Evolutionary conservation across 2,113 vertebrate species (phyloP).

Genomic region (Coracopsis vasa): DNA sequence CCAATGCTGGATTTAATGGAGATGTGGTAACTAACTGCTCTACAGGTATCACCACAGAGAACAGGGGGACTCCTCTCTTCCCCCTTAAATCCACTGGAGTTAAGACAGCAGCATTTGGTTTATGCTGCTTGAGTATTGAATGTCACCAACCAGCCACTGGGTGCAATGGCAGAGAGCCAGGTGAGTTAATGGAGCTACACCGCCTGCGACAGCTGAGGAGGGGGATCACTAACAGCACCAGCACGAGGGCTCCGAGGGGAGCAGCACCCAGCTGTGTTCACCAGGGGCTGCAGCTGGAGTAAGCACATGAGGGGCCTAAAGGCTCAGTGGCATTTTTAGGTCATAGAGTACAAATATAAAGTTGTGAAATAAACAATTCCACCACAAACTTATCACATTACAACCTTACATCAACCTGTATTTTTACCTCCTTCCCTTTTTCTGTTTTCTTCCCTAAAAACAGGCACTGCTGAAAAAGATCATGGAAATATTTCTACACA

Average conservation of each 20-base stretch:
- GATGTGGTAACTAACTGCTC: background rate
- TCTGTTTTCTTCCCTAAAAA: background rate
- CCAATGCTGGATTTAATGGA: background rate
- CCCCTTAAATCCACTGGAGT: background rate
- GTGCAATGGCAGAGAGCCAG: background rate
- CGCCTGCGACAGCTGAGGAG: accelerated
- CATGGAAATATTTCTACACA: background rate
- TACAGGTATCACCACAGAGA: background rate
- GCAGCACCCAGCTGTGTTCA: background rate
- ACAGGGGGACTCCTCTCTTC: accelerated
- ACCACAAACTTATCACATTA: background rate
- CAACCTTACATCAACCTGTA: background rate
- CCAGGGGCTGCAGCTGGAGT: background rate
- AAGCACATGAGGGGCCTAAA: background rate
- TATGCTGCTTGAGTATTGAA: accelerated
- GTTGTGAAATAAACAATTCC: background rate
- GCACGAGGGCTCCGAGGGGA: accelerated
- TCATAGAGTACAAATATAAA: background rate
- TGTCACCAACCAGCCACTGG: background rate
- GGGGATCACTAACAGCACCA: accelerated
- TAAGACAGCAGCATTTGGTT: background rate
- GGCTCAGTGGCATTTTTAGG: background rate
- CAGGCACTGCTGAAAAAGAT: background rate
- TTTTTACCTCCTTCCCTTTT: background rate
- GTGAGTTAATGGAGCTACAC: background rate